Base-by-base conservation (phyloP, 2,113 vertebrate species). In the Anseranas semipalmata region DNA sequence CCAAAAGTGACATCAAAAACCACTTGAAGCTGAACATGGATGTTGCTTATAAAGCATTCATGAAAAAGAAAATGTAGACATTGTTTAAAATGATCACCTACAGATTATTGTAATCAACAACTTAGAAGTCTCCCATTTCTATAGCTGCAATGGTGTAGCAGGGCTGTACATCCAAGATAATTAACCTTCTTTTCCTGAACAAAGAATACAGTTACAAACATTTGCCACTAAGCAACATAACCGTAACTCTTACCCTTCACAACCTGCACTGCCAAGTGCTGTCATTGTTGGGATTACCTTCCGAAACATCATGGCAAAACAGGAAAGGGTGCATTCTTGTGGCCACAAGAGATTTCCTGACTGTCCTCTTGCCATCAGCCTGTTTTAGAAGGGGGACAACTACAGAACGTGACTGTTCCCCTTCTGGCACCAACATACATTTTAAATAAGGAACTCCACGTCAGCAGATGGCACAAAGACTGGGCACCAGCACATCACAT, bases 1-100 rank as follows among this genome's bases (percentile, higher is more conserved):
- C 93, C 93, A 90, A 96, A 97, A 98, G 95, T 94, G 89, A 92
- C 94, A 92, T 70, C 39, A 48, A 96, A 96, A 97, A 92, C 82
- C 53, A 48, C 90, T 55, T 81, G 92, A 96, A 94, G 97, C 95
- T 94, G 88, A 97, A 97, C 91, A 96, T 28, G 85, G 96, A 95
- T 85, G 85, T 85, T 95, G 96, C 96, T 94, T 95, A 89, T 81
- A 94, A 96, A 97, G 95, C 90, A 85, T 89, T 96, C 59, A 67
- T 94, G 87, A 58, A 45, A 82, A 96, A 93, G 78, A 94, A 97
- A 96, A 75, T 39, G 74, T 56, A 94, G 90, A 92, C 80, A 71
- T 5, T 75, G 67, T 85, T 97, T 94, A 79, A 96, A 97, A 95
- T 66, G 9, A 93, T 93, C 93, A 91, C 75, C 83, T 87, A 82